Evolutionary conservation across 92 coral and sea anemone species (phyloP).

Genomic region (Heteractis magnifica): DNA sequence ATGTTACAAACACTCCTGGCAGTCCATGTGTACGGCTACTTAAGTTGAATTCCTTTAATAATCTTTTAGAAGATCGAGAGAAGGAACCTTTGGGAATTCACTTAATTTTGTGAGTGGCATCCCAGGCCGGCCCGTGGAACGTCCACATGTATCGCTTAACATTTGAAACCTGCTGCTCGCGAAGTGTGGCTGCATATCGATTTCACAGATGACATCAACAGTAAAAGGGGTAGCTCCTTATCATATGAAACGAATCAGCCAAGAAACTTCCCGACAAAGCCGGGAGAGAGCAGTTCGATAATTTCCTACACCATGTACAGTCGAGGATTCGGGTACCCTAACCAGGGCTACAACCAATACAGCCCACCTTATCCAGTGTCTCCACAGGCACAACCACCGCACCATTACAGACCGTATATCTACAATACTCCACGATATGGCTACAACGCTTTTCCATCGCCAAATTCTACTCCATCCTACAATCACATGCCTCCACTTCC

Average conservation of each 20-base stretch:
- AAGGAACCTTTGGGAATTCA: constrained; percentile 46
- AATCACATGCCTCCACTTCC: constrained; percentile 55
- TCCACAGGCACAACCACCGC: constrained; percentile 57
- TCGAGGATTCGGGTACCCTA: constrained; percentile 53
- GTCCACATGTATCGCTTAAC: constrained; percentile 59
- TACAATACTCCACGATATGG: constrained; percentile 62
- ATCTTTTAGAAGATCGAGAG: background rate
- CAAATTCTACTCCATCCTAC: constrained; percentile 53
- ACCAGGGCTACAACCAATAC: constrained; percentile 62
- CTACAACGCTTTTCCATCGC: constrained; percentile 58
- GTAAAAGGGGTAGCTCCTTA: constrained; percentile 44
- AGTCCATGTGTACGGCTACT: background rate
- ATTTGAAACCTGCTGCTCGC: constrained; percentile 41
- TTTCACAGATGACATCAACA: constrained; percentile 56
- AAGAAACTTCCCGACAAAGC: constrained; percentile 13
- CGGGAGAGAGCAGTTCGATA: constrained; percentile 32
- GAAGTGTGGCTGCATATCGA: constrained; percentile 47
- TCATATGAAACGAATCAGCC: constrained; percentile 9
- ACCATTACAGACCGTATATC: constrained; percentile 57
- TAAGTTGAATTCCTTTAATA: background rate
- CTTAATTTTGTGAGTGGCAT: constrained; percentile 41
- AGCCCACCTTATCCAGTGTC: constrained; percentile 56
- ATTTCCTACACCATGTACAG: constrained; percentile 43
- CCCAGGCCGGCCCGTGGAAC: constrained; percentile 25
- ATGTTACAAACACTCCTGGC: background rate